Conservation (phyloP, 2,797 vertebrate species). For the Champsocephalus gunnari region DNA sequence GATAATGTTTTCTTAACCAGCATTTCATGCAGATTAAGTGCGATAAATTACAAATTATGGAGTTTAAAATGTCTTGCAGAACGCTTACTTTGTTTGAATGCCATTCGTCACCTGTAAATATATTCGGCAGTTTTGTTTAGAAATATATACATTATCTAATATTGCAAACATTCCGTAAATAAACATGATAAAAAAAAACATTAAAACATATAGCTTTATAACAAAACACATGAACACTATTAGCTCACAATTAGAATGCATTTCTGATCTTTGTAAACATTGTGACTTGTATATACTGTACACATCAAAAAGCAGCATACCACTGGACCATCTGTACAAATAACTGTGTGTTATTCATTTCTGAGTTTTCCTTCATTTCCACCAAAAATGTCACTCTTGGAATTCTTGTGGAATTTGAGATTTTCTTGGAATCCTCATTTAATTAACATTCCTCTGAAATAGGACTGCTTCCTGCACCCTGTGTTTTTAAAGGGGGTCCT, state of each 20-base stretch:
- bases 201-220: constrained; percentile 63
- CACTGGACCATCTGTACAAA: constrained; percentile 68
- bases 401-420: constrained; percentile 52
- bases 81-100: constrained; percentile 46
- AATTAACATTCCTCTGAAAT: constrained; percentile 61
- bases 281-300: constrained; percentile 75
- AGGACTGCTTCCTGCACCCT: constrained; percentile 26
- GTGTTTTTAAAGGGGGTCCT: constrained; percentile 40
- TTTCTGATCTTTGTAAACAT: constrained; percentile 84
- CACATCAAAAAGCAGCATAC: constrained; percentile 82
- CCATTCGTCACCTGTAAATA: constrained; percentile 43
- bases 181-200: constrained; percentile 54
- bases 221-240: constrained; percentile 69
- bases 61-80: constrained; percentile 31
- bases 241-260: constrained; percentile 76
- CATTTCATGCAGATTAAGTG: constrained; percentile 34
- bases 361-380: constrained; percentile 57
- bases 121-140: constrained; percentile 54
- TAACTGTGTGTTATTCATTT: constrained; percentile 55
- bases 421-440: constrained; percentile 54
- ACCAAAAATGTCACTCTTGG: constrained; percentile 41
- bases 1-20: constrained; percentile 25
- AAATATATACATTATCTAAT: constrained; percentile 68
- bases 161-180: constrained; percentile 64
- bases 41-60: constrained; percentile 24